Percentiles rank a stretch among this genome's conserved stretches.
Evolutionary conservation across 30 jellyfish, hydroid and myxozoan species (phyloP).

Genomic region (Clytia hemisphaerica): DNA sequence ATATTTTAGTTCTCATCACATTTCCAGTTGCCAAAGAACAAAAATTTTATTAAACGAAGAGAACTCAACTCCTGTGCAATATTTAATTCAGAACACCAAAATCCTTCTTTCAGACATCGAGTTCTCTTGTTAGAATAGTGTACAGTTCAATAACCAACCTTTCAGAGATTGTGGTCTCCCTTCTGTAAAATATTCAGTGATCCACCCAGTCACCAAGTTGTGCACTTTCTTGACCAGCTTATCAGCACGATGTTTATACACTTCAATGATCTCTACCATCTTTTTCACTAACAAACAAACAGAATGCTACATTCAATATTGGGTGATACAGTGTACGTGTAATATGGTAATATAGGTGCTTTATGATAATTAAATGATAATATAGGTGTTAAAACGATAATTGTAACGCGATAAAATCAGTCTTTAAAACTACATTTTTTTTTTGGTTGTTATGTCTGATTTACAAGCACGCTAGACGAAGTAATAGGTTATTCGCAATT

Average conservation of each 20-base stretch:
- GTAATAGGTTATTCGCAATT: no score
- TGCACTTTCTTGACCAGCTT: slow-evolving; percentile 60
- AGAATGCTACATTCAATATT: neutral
- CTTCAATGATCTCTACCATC: slow-evolving; percentile 58
- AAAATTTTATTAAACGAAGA: neutral
- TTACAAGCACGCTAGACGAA: no score
- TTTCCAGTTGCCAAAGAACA: no score
- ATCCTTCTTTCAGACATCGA: slow-evolving; percentile 52
- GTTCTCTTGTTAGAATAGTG: slow-evolving; percentile 60
- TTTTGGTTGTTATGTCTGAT: no score
- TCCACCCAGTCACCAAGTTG: slow-evolving; percentile 51
- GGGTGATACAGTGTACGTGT: no score
- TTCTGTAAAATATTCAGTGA: slow-evolving; percentile 50
- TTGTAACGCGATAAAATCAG: no score
- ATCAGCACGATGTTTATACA: slow-evolving; percentile 75
- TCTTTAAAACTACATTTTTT: no score
- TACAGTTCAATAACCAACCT: slow-evolving; percentile 74
- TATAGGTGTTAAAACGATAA: no score
- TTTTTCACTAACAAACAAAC: slow-evolving; percentile 50
- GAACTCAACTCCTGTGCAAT: neutral
- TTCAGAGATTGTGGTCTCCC: slow-evolving; percentile 68
- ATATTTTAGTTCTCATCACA: no score
- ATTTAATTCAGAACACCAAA: no score
- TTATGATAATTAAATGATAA: no score
- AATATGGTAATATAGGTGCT: no score